Evolutionary conservation across 2,797 vertebrate genomes (phyloP).

Genomic region (Squalus acanthias): DNA sequence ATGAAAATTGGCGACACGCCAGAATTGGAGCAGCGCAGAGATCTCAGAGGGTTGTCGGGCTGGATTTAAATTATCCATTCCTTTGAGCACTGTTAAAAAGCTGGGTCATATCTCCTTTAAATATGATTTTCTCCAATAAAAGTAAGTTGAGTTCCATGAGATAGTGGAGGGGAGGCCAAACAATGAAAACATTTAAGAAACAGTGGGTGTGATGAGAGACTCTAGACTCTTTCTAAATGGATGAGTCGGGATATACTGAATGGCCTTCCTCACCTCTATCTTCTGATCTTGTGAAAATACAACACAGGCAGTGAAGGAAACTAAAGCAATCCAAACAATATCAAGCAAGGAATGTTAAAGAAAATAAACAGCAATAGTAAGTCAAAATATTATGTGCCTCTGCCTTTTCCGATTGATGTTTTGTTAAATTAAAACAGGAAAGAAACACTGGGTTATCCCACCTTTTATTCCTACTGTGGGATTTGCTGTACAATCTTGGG

Average conservation of each 20-base stretch:
- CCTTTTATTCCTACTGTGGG: background rate
- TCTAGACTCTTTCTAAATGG: background rate
- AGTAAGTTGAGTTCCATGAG: background rate
- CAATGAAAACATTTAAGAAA: background rate
- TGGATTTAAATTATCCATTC: background rate
- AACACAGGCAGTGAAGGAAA: background rate
- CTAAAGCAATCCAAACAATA: background rate
- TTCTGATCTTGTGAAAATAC: background rate
- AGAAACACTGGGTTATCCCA: background rate
- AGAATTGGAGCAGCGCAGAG: too few relatives aligned
- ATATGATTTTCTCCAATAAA: background rate
- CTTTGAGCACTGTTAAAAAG: background rate
- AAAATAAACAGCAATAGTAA: background rate
- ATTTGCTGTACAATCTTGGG: background rate
- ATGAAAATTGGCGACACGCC: too few relatives aligned
- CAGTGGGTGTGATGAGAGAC: background rate
- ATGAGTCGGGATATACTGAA: background rate
- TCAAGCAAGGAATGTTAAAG: background rate
- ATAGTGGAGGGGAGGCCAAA: background rate
- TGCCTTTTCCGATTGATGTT: background rate
- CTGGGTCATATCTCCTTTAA: background rate
- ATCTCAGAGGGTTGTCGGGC: too few relatives aligned
- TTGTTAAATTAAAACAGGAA: slow-evolving; percentile 1
- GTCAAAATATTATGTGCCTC: background rate
- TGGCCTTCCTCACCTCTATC: background rate